Conservation (phyloP, 2,113 vertebrate genomes). For the Cryptomyrus ogoouensis region DNA sequence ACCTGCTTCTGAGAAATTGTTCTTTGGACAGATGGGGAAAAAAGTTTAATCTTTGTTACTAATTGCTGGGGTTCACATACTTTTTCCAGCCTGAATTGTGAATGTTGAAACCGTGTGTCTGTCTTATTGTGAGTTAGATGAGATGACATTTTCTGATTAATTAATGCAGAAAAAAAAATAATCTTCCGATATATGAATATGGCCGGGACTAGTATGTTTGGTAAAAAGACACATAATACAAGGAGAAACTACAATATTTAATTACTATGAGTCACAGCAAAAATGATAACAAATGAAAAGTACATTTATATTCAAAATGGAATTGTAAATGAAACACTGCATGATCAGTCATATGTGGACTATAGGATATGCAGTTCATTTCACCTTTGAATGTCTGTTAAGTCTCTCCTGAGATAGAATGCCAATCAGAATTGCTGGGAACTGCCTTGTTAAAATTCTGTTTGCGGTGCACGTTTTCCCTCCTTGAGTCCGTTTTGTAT, state of each 20-base stretch:
- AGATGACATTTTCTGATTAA: neutral
- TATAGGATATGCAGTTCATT: neutral
- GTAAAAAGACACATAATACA: neutral
- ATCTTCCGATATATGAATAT: neutral
- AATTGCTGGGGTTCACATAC: neutral
- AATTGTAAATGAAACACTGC: neutral
- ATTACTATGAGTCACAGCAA: neutral
- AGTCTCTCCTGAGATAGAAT: neutral
- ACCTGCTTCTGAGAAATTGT: neutral
- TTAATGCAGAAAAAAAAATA: neutral
- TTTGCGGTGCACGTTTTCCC: constrained; percentile 50
- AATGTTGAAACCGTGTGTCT: neutral
- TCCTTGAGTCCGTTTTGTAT: constrained; percentile 43
- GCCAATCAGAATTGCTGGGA: neutral
- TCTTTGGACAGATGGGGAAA: neutral
- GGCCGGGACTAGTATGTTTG: neutral
- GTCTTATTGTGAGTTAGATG: neutral
- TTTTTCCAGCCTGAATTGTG: neutral
- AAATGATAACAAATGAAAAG: neutral
- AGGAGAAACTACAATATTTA: neutral
- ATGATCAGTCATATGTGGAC: neutral
- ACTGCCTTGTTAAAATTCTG: constrained; percentile 30
- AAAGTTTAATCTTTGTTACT: neutral
- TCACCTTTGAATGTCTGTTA: neutral
- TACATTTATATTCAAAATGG: neutral